Conservation (phyloP, 1,140 invertebrate genomes). For the Lordiphosa clarofinis region DNA sequence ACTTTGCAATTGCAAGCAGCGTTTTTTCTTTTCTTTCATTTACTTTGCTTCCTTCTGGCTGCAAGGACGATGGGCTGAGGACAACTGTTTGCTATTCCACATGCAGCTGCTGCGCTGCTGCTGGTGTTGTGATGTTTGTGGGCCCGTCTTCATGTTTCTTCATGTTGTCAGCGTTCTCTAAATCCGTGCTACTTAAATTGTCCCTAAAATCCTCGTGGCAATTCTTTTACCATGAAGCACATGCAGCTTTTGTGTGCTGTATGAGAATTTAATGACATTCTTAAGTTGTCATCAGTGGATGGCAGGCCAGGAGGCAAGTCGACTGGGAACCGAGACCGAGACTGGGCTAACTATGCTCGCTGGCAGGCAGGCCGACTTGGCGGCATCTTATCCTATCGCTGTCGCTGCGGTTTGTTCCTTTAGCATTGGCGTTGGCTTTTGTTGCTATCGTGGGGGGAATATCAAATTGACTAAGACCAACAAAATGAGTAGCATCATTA, state of each 20-base stretch:
- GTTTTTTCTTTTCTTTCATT: conserved; percentile 27
- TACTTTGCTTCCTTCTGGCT: conserved; percentile 21
- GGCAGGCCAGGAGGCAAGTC: conserved; percentile 31
- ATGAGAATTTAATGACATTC: conserved; percentile 78
- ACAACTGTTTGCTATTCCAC: conserved; percentile 60
- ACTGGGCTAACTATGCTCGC: conserved; percentile 50
- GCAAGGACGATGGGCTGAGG: conserved; percentile 15
- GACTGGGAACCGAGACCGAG: conserved; percentile 28
- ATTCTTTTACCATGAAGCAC: conserved; percentile 75
- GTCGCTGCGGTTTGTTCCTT: conserved; percentile 20
- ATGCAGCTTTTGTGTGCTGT: conserved; percentile 74
- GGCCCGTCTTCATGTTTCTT: conserved; percentile 61
- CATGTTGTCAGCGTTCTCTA: conserved; percentile 66
- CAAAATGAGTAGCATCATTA: conserved; percentile 76
- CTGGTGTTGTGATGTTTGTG: conserved; percentile 24
- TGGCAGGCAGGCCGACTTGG: conserved; percentile 33
- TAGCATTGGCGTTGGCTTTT: neutral
- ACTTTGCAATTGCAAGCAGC: conserved; percentile 42
- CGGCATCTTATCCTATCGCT: conserved; percentile 62
- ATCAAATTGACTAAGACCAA: conserved; percentile 73
- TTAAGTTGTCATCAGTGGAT: conserved; percentile 75
- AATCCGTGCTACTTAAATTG: conserved; percentile 77
- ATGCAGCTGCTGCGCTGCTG: conserved; percentile 33
- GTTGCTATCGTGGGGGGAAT: conserved; percentile 43
- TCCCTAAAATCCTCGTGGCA: conserved; percentile 77